phyloP scores from a whole-genome alignment of 2,797 vertebrate species.

The Lacerta agilis region DNA sequence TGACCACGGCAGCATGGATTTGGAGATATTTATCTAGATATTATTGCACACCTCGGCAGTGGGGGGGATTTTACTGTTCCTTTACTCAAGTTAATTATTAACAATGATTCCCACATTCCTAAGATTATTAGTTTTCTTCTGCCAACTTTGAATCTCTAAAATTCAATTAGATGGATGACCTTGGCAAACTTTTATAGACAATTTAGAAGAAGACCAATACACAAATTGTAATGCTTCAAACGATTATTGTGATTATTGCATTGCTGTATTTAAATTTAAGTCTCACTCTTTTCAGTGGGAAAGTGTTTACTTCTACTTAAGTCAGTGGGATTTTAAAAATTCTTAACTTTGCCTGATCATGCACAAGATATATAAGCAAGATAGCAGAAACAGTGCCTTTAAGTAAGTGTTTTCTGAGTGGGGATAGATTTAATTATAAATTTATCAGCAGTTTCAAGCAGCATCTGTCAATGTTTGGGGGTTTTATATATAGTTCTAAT shows the following conservation, averaged over 20 bases:
- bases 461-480: neutral
- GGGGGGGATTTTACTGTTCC: too few species aligned
- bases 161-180: neutral
- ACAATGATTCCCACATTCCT: neutral
- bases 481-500: neutral
- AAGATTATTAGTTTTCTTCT: too few species aligned
- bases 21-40: neutral
- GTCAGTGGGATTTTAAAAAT: neutral
- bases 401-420: neutral
- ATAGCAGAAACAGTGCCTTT: neutral
- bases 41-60: neutral
- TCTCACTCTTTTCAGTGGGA: neutral
- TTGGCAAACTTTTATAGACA: neutral
- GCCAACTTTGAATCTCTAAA: neutral
- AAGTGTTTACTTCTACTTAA: neutral
- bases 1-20: neutral
- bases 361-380: neutral
- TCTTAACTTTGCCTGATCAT: neutral
- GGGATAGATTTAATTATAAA: neutral
- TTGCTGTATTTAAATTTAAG: neutral
- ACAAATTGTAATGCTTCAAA: too few species aligned
- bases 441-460: neutral
- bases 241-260: too few species aligned
- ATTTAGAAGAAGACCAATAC: neutral
- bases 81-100: neutral